Conservation (phyloP, 2,888 invertebrate species). For the Thymelicus acteon region DNA sequence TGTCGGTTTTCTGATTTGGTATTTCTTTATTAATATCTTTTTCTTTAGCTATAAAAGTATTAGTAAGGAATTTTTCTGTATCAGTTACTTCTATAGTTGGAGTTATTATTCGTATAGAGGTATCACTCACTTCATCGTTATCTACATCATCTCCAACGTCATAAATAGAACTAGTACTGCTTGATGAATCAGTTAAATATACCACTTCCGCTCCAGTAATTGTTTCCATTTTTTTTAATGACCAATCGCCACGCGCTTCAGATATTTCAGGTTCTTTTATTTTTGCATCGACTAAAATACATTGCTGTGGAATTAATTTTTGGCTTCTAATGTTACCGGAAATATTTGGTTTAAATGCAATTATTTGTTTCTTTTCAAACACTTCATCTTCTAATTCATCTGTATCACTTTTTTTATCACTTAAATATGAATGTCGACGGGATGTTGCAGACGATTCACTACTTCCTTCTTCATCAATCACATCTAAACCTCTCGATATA, state of each 20-base stretch:
- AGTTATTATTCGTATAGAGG: constrained; percentile 77
- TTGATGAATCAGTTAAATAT: constrained; percentile 88
- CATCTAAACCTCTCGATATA: constrained; percentile 89
- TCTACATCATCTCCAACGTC: constrained; percentile 79
- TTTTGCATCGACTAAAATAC: constrained; percentile 86
- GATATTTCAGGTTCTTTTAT: constrained; percentile 83
- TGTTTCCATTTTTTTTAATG: constrained; percentile 77
- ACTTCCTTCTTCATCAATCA: constrained; percentile 91
- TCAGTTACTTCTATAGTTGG: constrained; percentile 81
- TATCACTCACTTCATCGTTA: constrained; percentile 75
- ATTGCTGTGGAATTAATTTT: constrained; percentile 70
- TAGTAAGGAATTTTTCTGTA: constrained; percentile 71
- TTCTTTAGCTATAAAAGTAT: constrained; percentile 56
- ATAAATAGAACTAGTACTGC: constrained; percentile 85
- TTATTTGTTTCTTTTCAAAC: constrained; percentile 65
- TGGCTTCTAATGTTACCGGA: constrained; percentile 13
- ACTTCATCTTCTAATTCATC: constrained; percentile 82
- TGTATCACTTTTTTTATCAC: constrained; percentile 75
- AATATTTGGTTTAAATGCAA: constrained; percentile 21
- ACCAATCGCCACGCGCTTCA: constrained; percentile 85
- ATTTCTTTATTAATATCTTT: constrained; percentile 34
- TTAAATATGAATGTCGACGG: constrained; percentile 79
- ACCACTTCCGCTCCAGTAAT: constrained; percentile 87
- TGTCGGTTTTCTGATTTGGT: constrained; percentile 20
- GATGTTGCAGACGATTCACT: constrained; percentile 86